These are phyloP conservation scores for Pteronotus mesoamericanus DNA, from an alignment of 2,797 vertebrate species.

Conservation along the genomic window DNA sequence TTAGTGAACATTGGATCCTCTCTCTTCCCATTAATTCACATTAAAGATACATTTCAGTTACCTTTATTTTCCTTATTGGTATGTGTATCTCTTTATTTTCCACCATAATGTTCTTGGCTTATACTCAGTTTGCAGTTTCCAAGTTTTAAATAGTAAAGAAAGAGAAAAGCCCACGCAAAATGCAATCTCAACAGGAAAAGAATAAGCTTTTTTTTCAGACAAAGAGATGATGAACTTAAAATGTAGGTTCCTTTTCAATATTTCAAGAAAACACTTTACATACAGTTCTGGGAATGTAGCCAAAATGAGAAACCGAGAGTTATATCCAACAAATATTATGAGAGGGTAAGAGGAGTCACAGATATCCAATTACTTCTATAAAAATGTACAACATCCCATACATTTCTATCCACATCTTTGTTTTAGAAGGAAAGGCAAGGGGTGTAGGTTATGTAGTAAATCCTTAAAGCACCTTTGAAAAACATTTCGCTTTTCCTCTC, in stretches of 20 bases:
- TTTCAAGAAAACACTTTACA: slow-evolving; percentile 64
- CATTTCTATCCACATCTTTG: background rate
- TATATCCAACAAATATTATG: slow-evolving; percentile 49
- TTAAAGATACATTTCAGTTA: background rate
- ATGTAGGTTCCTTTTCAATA: slow-evolving; percentile 61
- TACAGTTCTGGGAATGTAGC: slow-evolving; percentile 55
- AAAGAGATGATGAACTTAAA: slow-evolving; percentile 63
- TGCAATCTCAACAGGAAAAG: background rate
- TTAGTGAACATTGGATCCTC: background rate
- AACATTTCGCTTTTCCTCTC: background rate
- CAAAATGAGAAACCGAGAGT: slow-evolving; percentile 62
- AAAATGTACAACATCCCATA: slow-evolving; percentile 35
- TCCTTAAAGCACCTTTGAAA: slow-evolving; percentile 43
- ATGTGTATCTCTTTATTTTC: background rate
- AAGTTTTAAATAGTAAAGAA: slow-evolving; percentile 35
- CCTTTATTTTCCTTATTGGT: background rate
- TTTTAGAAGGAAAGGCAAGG: background rate
- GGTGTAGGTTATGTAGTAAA: slow-evolving; percentile 28
- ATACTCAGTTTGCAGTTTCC: background rate
- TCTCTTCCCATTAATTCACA: background rate
- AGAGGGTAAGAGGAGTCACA: slow-evolving; percentile 53
- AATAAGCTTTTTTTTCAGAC: slow-evolving; percentile 34
- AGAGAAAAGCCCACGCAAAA: background rate
- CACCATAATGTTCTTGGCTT: background rate
- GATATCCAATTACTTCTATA: slow-evolving; percentile 50